phyloP scores from a whole-genome alignment of 2,888 invertebrate species.

The Hypomecis punctinalis region DNA sequence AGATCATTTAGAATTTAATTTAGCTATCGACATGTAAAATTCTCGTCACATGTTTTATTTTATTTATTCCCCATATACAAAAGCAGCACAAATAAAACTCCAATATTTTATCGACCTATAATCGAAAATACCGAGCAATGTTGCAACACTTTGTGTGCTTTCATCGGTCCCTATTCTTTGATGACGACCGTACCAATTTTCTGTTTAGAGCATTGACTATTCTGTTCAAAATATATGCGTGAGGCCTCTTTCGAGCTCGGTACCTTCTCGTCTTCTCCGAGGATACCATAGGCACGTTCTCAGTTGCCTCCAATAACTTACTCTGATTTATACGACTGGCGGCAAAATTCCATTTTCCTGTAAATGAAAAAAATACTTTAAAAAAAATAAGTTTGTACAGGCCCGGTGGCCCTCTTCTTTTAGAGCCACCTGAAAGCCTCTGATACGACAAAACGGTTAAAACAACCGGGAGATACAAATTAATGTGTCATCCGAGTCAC shows the following conservation, averaged over 20 bases:
- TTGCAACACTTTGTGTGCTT: neutral
- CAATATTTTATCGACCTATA: neutral
- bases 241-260: conserved; percentile 54
- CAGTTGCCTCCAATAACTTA: conserved; percentile 39
- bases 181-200: conserved; percentile 44
- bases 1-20: too few relatives aligned
- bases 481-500: too few relatives aligned
- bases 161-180: conserved; percentile 38
- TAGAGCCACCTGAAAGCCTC: too few relatives aligned
- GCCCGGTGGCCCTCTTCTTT: neutral
- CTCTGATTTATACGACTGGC: conserved; percentile 37
- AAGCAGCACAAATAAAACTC: neutral
- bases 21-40: too few relatives aligned
- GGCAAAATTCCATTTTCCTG: neutral
- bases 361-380: neutral
- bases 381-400: neutral
- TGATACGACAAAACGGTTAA: too few relatives aligned
- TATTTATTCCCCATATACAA: neutral
- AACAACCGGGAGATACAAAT: too few relatives aligned
- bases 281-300: conserved; percentile 43
- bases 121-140: too few relatives aligned
- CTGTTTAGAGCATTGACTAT: conserved; percentile 64
- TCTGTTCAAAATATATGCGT: conserved; percentile 55
- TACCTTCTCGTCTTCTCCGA: conserved; percentile 57
- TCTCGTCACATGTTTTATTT: neutral